Evolutionary conservation across 2,113 vertebrate genomes (phyloP).

Genomic region (Aegotheles bennettii): DNA sequence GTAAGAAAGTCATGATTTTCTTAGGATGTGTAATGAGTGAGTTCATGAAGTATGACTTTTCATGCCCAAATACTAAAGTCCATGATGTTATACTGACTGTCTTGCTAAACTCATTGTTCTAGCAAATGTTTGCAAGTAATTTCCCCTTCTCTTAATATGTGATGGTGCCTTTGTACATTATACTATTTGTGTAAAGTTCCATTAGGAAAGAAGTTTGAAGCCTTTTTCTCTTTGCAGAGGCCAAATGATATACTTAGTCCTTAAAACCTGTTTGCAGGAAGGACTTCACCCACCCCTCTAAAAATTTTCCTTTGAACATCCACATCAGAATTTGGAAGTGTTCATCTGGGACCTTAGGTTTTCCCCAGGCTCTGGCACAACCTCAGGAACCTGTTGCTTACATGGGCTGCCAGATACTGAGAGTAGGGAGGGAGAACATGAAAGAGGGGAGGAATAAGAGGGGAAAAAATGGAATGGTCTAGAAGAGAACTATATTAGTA

Average conservation of each 20-base stretch:
- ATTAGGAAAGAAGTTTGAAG: not conserved
- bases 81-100: not conserved
- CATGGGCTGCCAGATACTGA: not conserved
- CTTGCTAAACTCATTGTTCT: not conserved
- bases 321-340: not conserved
- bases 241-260: not conserved
- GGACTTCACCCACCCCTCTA: too few species aligned
- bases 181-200: not conserved
- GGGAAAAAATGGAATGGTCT: not conserved
- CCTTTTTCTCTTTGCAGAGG: not conserved
- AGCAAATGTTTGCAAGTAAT: not conserved
- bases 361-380: not conserved
- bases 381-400: not conserved
- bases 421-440: not conserved
- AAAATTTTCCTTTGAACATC: not conserved
- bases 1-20: not conserved
- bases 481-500: not conserved
- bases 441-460: not conserved
- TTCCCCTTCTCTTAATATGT: not conserved
- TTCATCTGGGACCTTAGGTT: not conserved
- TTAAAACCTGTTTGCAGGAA: not conserved
- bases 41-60: not conserved
- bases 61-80: not conserved
- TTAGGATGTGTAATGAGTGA: not conserved
- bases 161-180: not conserved